phyloP scores from a whole-genome alignment of 2,888 invertebrate genomes.

The Salticus scenicus region DNA sequence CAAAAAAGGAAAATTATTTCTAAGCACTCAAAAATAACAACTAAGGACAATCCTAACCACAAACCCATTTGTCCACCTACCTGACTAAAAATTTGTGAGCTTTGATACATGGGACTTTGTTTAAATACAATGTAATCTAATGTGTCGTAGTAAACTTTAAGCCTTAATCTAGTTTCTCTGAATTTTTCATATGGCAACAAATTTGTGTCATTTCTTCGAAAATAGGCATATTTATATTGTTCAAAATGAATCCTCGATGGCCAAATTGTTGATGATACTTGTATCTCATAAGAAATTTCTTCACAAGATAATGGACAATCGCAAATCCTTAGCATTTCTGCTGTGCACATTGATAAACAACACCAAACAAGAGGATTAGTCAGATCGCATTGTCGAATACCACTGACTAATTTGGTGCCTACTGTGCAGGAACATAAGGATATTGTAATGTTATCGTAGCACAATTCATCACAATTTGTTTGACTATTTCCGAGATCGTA shows the following conservation, averaged over 20 bases:
- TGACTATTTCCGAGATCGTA: constrained; percentile 24
- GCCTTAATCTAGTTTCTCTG: not conserved
- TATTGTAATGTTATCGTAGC: not conserved
- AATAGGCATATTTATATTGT: not conserved
- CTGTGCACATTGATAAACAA: not conserved
- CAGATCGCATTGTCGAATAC: not conserved
- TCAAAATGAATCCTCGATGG: not conserved
- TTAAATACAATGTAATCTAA: not conserved
- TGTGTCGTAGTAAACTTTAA: not conserved
- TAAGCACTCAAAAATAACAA: not conserved
- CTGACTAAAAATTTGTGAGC: not conserved
- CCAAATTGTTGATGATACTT: not conserved
- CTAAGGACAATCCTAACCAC: not conserved
- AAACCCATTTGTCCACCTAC: not conserved
- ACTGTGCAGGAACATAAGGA: not conserved
- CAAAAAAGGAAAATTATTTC: not conserved
- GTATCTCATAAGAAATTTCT: not conserved
- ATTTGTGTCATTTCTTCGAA: not conserved
- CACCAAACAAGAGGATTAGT: not conserved
- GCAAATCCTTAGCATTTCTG: not conserved
- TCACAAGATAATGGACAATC: not conserved
- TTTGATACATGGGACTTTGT: not conserved
- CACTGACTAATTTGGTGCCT: not conserved
- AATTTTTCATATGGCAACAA: not conserved
- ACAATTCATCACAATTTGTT: not conserved